phyloP scores from a whole-genome alignment of 2,888 invertebrate species.

The Lycaena phlaeas region DNA sequence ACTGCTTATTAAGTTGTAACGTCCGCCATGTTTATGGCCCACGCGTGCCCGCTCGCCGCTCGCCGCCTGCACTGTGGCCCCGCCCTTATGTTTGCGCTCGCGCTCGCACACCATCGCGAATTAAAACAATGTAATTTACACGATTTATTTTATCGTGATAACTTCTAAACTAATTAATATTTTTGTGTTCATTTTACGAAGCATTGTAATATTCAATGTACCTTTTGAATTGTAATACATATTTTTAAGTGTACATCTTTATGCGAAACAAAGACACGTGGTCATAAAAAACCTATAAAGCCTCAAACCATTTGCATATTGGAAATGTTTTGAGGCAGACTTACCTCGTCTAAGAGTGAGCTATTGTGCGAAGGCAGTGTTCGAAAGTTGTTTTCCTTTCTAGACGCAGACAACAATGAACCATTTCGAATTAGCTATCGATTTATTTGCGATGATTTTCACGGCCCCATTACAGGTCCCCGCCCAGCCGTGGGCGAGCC shows the following conservation, averaged over 20 bases:
- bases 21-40: conserved; percentile 57
- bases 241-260: not conserved
- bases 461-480: conserved; percentile 32
- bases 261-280: not conserved
- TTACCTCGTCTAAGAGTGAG: conserved; percentile 12
- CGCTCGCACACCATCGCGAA: conserved; percentile 38
- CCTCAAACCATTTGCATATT: not conserved
- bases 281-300: not conserved
- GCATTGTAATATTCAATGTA: no score
- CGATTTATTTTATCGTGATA: not conserved
- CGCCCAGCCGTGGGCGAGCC: conserved; percentile 31
- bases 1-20: conserved; percentile 71
- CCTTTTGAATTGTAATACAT: no score
- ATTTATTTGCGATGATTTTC: conserved; percentile 62
- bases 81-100: conserved; percentile 56
- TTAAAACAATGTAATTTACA: conserved; percentile 13
- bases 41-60: conserved; percentile 48
- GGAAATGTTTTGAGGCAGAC: not conserved
- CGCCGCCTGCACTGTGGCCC: conserved; percentile 40
- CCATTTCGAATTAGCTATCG: conserved; percentile 66
- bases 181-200: no score
- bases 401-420: conserved; percentile 64
- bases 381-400: conserved; percentile 61
- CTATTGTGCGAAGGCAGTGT: conserved; percentile 45
- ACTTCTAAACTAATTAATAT: not conserved